Base-by-base conservation (phyloP, 92 coral and sea anemone genomes). In the Phymanthus crucifer region DNA sequence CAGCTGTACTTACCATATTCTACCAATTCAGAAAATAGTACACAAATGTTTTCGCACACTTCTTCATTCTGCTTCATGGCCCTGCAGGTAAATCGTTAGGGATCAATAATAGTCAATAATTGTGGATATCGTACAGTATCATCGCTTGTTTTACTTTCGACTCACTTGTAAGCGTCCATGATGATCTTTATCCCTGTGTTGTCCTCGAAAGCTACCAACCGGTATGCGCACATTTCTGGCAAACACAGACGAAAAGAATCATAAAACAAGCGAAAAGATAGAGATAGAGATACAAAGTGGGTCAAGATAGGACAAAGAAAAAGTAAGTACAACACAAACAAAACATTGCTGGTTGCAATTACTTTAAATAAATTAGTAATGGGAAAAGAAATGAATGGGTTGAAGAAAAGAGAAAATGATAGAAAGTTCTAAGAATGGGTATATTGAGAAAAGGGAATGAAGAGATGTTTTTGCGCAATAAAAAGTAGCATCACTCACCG, bases 21-120 rank as follows among this genome's bases (percentile, higher is more conserved):
- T 4, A 88, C 91, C 16, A 95, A 90, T 80, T 95, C 99, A 36
- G 97, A 93, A 71, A 93, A 95, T 27, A 95, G 90, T 58, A 92
- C 93, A 45, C 99, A 95, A 74, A 93, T 88, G 70, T 96, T 91
- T 70, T 96, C 99, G 40, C 91, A 93, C 0, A 93, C 97, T 86
- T 96, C 99, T 66, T 96, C 99, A 77, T 96, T 90, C 72, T 87
- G 89, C 72, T 87, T 88, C 71, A 90, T 83, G 70, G 52, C 75
- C 77, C 97, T 91, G 67, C 1, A 36, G 67, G 76, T 67, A 36
- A 76, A 52, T 10, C 14, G 58, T 36, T n/a, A n/a, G n/a, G n/a
- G 47, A 34, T 31, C 19, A 16, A 5, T 32, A 32, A 27, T 61
- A 27, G 26, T 27, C 9, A 14, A 48, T 74, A 17, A 36, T 32